Evolutionary conservation across 1,140 invertebrate genomes (phyloP), one percentile per base, ranked within the genome.

Genomic region (Olivierus martensii): DNA sequence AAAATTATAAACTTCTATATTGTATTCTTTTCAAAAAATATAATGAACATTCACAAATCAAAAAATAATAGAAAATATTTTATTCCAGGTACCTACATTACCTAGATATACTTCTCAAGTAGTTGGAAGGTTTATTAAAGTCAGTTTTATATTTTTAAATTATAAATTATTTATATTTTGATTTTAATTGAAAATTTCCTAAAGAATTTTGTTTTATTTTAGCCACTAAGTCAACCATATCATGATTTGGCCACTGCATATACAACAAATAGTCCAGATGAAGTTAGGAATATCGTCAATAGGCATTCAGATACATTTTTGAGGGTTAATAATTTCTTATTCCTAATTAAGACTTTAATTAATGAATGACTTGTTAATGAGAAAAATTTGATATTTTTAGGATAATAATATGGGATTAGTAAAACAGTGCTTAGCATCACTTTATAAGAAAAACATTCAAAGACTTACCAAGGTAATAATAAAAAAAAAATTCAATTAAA

Each of bases 381-480:
- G n/a, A n/a, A n/a, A n/a, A n/a, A n/a, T n/a, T 46, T 21, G 19
- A 47, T 47, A 11, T 50, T 63, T 61, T 65, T 72, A 81, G 85
- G 91, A 96, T 70, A 70, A 66, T 45, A 78, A 78, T 60, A 69
- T 72, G 59, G 77, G 77, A 14, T 62, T 79, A 28, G 74, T 78
- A 10, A 78, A 78, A 57, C 74, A 87, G 75, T 88, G 93, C 48
- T 69, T 90, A 39, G 79, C 79, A 55, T 87, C 86, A 51, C 77
- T 95, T 63, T 90, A 90, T 65, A 95, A 93, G 70, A 92, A 93
- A 67, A 96, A 93, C 71, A 98, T 98, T 62, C 90, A 95, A 71
- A 79, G 90, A 66, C 73, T 98, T 47, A 97, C 93, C 35, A 95
- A 95, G 65, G 71, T 71, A 63, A n/a, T n/a, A n/a, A n/a, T n/a